Percentiles rank a stretch among this genome's conserved stretches.
Conservation (phyloP, 2,113 vertebrate species). For the Gymnorhina tibicen region DNA sequence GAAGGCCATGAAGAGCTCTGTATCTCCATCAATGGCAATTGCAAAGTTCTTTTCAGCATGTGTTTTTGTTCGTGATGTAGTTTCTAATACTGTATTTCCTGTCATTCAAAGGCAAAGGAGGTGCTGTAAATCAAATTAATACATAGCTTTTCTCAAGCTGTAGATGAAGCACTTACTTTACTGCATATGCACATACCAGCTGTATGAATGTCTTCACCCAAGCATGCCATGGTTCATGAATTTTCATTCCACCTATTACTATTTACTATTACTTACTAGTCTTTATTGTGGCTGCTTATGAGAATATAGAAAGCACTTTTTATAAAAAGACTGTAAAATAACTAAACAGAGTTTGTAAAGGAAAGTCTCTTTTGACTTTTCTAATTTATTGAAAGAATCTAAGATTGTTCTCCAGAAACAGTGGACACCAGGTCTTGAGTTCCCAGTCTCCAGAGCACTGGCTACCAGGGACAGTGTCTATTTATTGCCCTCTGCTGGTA, state of each 20-base stretch:
- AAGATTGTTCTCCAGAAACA: neutral
- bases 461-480: neutral
- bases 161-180: neutral
- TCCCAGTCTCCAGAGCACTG: neutral
- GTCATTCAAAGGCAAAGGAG: neutral
- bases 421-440: neutral
- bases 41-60: neutral
- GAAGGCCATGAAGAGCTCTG: neutral
- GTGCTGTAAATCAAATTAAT: neutral
- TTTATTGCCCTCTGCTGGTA: constrained; percentile 46
- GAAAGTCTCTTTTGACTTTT: neutral
- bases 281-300: neutral
- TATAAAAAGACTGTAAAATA: neutral
- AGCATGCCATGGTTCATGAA: neutral
- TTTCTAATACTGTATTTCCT: neutral
- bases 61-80: neutral
- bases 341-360: neutral
- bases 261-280: neutral
- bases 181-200: neutral
- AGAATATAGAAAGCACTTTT: neutral
- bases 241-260: neutral
- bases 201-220: neutral
- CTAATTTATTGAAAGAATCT: neutral
- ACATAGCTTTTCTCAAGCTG: neutral
- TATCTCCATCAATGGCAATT: neutral